phyloP scores from a whole-genome alignment of 2,797 vertebrate species.

The Antrozous pallidus region DNA sequence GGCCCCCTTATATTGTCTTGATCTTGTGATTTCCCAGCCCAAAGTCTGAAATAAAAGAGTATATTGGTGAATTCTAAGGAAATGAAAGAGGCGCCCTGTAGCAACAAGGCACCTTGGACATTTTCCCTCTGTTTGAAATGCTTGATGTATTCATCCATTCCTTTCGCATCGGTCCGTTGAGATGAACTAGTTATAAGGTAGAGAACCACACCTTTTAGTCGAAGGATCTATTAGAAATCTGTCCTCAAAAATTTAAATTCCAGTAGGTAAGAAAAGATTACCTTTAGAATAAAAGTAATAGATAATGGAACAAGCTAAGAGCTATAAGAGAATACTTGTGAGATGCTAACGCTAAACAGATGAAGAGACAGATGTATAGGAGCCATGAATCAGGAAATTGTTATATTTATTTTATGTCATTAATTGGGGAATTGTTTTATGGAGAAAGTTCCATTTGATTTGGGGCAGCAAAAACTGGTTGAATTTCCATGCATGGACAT shows the following conservation, averaged over 20 bases:
- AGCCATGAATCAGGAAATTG: background rate
- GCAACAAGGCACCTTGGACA: background rate
- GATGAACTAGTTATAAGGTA: background rate
- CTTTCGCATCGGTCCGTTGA: background rate
- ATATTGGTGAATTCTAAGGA: background rate
- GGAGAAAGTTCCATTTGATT: background rate
- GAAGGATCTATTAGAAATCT: conserved; percentile 3
- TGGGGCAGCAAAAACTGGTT: background rate
- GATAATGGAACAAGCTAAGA: background rate
- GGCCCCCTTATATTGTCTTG: background rate
- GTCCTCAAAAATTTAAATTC: background rate
- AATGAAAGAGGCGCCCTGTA: background rate
- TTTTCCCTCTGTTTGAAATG: background rate
- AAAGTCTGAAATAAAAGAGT: background rate
- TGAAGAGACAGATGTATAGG: background rate
- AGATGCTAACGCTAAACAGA: background rate
- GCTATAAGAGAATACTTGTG: background rate
- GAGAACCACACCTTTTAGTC: background rate
- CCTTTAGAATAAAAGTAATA: background rate
- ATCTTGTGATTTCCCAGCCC: background rate
- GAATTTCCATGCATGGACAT: background rate
- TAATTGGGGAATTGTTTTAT: background rate
- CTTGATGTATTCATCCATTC: background rate
- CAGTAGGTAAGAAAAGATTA: background rate
- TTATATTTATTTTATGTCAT: background rate